Evolutionary conservation across 2,113 vertebrate species (phyloP), one percentile per base, ranked within the genome.

Genomic region (Myiozetetes cayanensis): DNA sequence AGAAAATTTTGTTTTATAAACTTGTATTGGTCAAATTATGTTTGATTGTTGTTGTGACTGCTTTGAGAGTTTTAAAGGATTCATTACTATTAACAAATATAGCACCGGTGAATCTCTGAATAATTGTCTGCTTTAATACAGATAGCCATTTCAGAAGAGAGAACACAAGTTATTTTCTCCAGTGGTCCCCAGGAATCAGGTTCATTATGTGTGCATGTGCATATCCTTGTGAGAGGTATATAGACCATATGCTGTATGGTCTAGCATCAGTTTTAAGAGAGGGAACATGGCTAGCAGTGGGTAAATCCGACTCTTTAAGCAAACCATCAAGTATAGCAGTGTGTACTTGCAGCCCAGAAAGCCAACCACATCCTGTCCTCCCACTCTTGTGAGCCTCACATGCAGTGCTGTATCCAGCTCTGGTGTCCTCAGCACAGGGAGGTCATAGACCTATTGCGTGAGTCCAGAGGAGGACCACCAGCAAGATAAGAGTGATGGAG

Each of bases 271-370:
- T 15, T 39, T 47, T 25, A 30, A 47, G 31, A 53, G n/a, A 66
- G 6, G n/a, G 5, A 41, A 50, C 5, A 19, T 30, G 10, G 12
- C 12, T 71, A 81, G 7, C 8, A 67, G 27, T 78, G 24, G 20
- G 25, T 47, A 61, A 61, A 39, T 68, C 28, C n/a, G 20, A 39
- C 13, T 52, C 33, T 61, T 52, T 46, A 67, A n/a, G 13, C 46
- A 46, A 13, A 75, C 6, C 20, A 61, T 30, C 0, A 3, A 53
- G 24, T 41, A 22, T 2, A 53, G 8, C 24, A 53, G 16, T 35
- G 17, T 61, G 11, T 6, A 1, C 8, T 46, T 68, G 30, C 8
- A 47, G 24, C 39, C n/a, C 11, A 30, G 16, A 75, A 53, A 52
- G 10, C 6, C 14, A 59, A 7, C 35, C 8, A 15, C 37, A 6